Percentiles rank a stretch among this genome's conserved stretches.
Evolutionary conservation across 2,888 invertebrate species (phyloP).

Genomic region (Acrobasis suavella): DNA sequence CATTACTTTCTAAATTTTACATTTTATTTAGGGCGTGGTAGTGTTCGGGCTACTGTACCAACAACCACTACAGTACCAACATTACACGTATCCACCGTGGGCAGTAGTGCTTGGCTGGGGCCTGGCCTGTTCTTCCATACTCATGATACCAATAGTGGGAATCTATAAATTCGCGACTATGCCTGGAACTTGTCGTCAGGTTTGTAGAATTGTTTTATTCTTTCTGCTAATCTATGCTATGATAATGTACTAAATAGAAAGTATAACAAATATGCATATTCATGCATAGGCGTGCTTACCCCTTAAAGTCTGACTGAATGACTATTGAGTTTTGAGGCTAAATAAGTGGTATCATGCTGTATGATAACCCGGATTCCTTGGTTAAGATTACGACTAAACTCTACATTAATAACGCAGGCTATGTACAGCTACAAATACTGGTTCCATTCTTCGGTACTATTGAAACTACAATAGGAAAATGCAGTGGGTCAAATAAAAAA

Average conservation of each 20-base stretch:
- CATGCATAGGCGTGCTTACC: too few relatives aligned
- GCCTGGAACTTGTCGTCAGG: conserved; percentile 86
- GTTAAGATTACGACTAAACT: too few relatives aligned
- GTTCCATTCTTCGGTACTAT: too few relatives aligned
- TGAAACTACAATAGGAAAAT: too few relatives aligned
- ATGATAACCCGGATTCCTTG: too few relatives aligned
- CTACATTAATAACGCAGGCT: too few relatives aligned
- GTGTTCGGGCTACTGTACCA: conserved; percentile 85
- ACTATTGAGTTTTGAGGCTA: too few relatives aligned
- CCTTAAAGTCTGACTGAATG: too few relatives aligned
- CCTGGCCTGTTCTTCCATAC: conserved; percentile 87
- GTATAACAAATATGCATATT: too few relatives aligned
- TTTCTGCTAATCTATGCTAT: background rate
- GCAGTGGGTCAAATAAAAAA: too few relatives aligned
- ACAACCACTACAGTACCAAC: conserved; percentile 85
- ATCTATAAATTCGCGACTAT: conserved; percentile 84
- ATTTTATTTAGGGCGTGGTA: conserved; percentile 81
- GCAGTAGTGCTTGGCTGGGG: conserved; percentile 88
- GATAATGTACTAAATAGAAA: background rate
- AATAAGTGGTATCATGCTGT: too few relatives aligned
- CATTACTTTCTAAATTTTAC: background rate
- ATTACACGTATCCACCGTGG: conserved; percentile 87
- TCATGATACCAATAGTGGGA: conserved; percentile 87
- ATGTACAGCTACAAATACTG: too few relatives aligned
- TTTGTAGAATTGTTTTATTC: conserved; percentile 43